Evolutionary conservation across 2,113 vertebrate species (phyloP).

Genomic region (Cyprinodon variegatus): DNA sequence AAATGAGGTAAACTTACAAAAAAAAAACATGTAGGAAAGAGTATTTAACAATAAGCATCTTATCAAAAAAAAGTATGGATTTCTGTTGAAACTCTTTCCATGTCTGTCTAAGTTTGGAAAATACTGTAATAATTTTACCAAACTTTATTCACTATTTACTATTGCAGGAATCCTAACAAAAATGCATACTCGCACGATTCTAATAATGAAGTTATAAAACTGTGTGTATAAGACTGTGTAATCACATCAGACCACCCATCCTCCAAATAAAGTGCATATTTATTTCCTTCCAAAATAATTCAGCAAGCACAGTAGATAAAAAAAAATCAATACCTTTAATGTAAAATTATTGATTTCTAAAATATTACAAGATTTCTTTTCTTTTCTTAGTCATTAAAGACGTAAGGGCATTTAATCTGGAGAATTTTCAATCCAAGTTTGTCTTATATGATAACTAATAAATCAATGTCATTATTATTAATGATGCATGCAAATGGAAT

Average conservation of each 20-base stretch:
- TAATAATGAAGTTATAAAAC: neutral
- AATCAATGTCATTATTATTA: neutral
- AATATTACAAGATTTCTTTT: neutral
- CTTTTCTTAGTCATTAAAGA: neutral
- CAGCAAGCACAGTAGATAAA: constrained; percentile 7
- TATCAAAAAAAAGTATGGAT: neutral
- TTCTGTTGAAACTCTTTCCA: too few relatives aligned
- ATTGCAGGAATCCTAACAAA: neutral
- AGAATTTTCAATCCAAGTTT: neutral
- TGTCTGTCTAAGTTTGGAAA: too few relatives aligned
- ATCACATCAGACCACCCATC: neutral
- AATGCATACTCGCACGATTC: neutral
- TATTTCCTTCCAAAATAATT: constrained; percentile 29
- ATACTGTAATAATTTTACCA: too few relatives aligned
- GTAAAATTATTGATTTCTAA: neutral
- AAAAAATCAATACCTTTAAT: neutral
- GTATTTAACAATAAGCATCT: neutral
- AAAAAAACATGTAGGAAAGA: neutral
- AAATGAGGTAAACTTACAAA: neutral
- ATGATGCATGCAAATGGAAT: neutral
- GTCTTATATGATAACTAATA: neutral
- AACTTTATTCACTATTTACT: too few relatives aligned
- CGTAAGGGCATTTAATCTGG: neutral
- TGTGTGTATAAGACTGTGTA: neutral
- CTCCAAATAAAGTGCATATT: constrained; percentile 15